Conservation (phyloP, 2,113 vertebrate species). For the Psettodes erumei region DNA sequence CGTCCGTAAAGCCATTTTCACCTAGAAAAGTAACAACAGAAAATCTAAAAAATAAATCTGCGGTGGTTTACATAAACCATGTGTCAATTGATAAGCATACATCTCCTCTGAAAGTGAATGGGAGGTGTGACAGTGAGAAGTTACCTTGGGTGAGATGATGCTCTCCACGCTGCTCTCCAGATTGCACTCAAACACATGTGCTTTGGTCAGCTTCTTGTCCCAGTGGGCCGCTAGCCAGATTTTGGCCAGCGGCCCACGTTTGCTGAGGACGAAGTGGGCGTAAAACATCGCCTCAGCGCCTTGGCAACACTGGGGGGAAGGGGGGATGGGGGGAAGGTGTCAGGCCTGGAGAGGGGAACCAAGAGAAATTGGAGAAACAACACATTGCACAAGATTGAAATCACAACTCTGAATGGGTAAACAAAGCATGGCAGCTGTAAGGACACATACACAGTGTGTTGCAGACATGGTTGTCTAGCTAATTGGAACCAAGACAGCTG, state of each 20-base stretch:
- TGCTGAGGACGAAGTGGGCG: slow-evolving; percentile 98
- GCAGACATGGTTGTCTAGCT: neutral
- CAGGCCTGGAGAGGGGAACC: slow-evolving; percentile 37
- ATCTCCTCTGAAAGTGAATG: neutral
- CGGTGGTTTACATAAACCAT: neutral
- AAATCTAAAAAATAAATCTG: neutral
- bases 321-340: slow-evolving; percentile 34
- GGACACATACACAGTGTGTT: neutral
- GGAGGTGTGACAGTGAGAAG: neutral
- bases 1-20: slow-evolving; percentile 97
- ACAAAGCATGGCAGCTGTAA: neutral
- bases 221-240: slow-evolving; percentile 99
- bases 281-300: slow-evolving; percentile 91
- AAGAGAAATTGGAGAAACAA: slow-evolving; percentile 13
- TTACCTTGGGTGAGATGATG: slow-evolving; percentile 97
- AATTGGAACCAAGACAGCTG: neutral
- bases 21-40: slow-evolving; percentile 73
- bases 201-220: slow-evolving; percentile 99
- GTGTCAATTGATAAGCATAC: too few relatives aligned
- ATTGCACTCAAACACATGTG: slow-evolving; percentile 98
- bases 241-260: slow-evolving; percentile 97
- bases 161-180: slow-evolving; percentile 98
- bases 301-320: slow-evolving; percentile 67
- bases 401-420: neutral
- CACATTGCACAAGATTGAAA: neutral